These are phyloP conservation scores for Mareca penelope DNA, from an alignment of 2,797 vertebrate genomes.

Conservation along the genomic window DNA sequence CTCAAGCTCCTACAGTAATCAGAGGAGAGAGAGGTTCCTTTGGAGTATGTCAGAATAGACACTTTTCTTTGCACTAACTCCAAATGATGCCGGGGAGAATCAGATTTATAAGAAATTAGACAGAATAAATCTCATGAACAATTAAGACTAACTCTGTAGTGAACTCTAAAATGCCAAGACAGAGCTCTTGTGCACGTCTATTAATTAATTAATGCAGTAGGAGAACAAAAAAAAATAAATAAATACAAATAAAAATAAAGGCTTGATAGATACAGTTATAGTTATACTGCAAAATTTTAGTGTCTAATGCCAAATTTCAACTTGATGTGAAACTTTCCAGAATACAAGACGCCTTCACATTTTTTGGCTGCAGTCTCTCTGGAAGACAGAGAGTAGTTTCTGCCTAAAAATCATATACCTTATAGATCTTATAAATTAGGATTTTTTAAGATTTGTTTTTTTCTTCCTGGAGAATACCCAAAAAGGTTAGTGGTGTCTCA, in stretches of 20 bases:
- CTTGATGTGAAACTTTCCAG: background rate
- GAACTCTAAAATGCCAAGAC: background rate
- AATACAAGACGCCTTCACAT: background rate
- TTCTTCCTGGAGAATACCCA: background rate
- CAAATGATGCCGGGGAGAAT: background rate
- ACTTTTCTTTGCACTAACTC: background rate
- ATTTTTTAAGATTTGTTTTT: background rate
- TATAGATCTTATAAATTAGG: background rate
- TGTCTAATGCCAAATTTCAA: background rate
- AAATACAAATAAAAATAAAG: background rate
- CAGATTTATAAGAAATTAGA: background rate
- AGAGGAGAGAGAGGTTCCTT: background rate
- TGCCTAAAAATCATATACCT: background rate
- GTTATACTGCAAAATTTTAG: background rate
- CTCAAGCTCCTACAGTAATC: background rate
- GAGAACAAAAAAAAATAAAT: background rate
- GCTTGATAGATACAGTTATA: background rate
- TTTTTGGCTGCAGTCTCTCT: background rate
- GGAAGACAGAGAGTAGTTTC: background rate
- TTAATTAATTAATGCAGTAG: background rate
- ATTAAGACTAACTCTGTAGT: background rate
- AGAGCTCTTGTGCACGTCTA: background rate
- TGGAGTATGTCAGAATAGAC: background rate
- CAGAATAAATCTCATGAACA: constrained; percentile 3
- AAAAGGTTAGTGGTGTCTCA: background rate